Evolutionary conservation across 2,113 vertebrate genomes (phyloP), one percentile per base, ranked within the genome.

Genomic region (Eudyptes chrysolophus): DNA sequence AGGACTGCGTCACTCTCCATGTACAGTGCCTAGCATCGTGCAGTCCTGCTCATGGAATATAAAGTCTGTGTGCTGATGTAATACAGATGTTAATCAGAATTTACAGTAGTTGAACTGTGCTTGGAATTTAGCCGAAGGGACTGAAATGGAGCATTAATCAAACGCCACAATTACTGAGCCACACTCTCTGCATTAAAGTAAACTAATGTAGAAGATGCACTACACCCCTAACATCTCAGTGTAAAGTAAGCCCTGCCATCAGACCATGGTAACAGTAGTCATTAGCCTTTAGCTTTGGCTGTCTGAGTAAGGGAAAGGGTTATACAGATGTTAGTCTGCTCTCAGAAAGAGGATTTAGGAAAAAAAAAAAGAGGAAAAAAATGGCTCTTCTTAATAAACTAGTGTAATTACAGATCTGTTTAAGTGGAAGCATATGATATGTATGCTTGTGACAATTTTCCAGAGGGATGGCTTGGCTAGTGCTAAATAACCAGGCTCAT

Each of bases 361-460:
- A 3, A 11, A 25, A 10, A 38, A 18, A 86, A 89, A 68, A 61
- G 0, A 2, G 1, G 1, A 70, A 44, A 54, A 88, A 20, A 7
- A 52, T 52, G 24, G 6, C 52, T 94, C 36, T 76, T 86, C 66
- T 80, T 96, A 95, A 96, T 95, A 97, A 94, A 96, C 75, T 76
- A 40, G 58, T 90, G 68, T 97, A 97, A 97, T 98, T 97, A 96
- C 87, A 94, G 94, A 95, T 97, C 78, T 92, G 10, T 96, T 87
- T 97, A 96, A 98, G 96, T 94, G 94, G 94, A 98, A 92, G 92
- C 95, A 97, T 94, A 96, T 95, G 96, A 98, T 97, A 89, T 24
- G 42, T 97, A 94, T 91, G 97, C 96, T 98, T 98, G 97, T 97
- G 97, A 98, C 98, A 98, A 68, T 98, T 98, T 98, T 98, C 98